Conservation (phyloP, 2,888 invertebrate species). For the Rapana venosa region DNA sequence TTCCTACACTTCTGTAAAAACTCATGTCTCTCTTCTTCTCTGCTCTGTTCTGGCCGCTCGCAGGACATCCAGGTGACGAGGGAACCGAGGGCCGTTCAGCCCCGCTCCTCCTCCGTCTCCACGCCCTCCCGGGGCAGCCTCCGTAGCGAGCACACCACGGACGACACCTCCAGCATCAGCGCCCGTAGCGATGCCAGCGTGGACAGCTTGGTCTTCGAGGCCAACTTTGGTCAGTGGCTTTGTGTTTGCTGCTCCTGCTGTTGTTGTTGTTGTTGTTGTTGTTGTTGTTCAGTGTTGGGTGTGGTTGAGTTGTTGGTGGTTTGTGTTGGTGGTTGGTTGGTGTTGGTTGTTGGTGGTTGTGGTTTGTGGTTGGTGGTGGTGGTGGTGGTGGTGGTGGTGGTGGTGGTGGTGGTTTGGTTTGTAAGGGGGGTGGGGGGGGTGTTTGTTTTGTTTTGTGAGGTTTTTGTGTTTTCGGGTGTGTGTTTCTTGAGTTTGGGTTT, state of each 20-base stretch:
- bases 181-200: constrained; percentile 72
- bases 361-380: not conserved
- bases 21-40: too few relatives aligned
- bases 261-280: not conserved
- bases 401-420: not conserved
- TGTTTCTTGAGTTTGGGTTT: too few relatives aligned
- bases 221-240: constrained; percentile 70
- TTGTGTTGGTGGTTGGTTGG: not conserved
- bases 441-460: too few relatives aligned
- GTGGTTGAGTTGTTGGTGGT: not conserved
- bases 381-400: not conserved
- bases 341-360: not conserved
- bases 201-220: constrained; percentile 71
- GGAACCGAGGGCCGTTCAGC: constrained; percentile 66
- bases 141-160: constrained; percentile 66
- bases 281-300: not conserved
- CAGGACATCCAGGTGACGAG: constrained; percentile 69
- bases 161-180: constrained; percentile 72
- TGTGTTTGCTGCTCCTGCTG: too few relatives aligned
- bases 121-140: constrained; percentile 69
- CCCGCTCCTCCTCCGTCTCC: constrained; percentile 65
- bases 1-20: too few relatives aligned
- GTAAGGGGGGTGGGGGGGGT: too few relatives aligned
- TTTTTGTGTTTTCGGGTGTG: too few relatives aligned
- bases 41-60: too few relatives aligned